Evolutionary conservation across 2,113 vertebrate genomes (phyloP), one percentile per base, ranked within the genome.

Genomic region (Anser cygnoides): DNA sequence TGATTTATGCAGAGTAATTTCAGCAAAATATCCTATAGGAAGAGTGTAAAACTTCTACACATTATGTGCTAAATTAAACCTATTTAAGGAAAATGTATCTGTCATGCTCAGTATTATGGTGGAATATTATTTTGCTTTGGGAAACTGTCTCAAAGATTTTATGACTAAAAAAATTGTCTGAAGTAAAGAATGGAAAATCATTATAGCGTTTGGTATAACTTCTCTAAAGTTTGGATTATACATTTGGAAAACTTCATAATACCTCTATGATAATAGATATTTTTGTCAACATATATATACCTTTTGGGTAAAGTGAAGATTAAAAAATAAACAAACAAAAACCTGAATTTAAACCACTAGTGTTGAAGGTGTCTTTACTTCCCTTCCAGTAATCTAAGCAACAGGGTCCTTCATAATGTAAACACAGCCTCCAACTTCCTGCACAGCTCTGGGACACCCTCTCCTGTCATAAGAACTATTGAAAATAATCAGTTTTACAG

Each of bases 1-100:
- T 93, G 90, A 92, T 91, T 84, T 96, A 96, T 86, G 23, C 5
- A 61, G 61, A 89, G 79, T 95, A 96, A 98, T 97, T 97, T 97
- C 93, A 90, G 82, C 93, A 95, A 96, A 94, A 90, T 67, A 59
- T 87, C 88, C 74, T 94, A 86, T 46, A 96, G 68, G 72, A 96
- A 72, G 65, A 89, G 35, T 6, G 70, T 43, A 70, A 86, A 93
- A 94, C 58, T 90, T 84, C 92, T 81, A 15, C 28, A 11, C 65
- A 44, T 84, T 95, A 79, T 52, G 39, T 82, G 43, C 92, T 96
- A 85, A 87, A 94, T 96, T 91, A 92, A 82, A 58, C 54, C 62
- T 89, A 75, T 84, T 85, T 84, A 62, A 46, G 76, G 77, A 95
- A 72, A 92, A 80, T 23, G 57, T 58, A 25, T 49, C 54, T 71